A percentile compares a stretch with the other conserved stretches of the same genome.
Evolutionary conservation across 2,797 vertebrate species (phyloP).

Genomic region (Sebastes cheni): DNA sequence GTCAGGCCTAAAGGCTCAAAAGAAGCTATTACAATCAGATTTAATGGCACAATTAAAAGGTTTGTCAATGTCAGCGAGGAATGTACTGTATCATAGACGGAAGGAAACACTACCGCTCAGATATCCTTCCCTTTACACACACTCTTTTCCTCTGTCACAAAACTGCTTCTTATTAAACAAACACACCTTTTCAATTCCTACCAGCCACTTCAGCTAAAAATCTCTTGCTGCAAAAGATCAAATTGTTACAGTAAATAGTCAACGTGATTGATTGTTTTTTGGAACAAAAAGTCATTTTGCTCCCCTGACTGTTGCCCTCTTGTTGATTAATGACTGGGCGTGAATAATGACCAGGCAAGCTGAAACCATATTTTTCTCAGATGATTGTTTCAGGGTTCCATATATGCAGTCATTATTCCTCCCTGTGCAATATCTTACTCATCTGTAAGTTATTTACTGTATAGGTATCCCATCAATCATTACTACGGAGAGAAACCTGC

Average conservation of each 20-base stretch:
- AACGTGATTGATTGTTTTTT: constrained; percentile 15
- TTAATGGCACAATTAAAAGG: constrained; percentile 30
- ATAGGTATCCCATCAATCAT: not conserved
- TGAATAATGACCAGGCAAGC: constrained; percentile 8
- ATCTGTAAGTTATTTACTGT: constrained; percentile 28
- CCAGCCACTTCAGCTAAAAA: not conserved
- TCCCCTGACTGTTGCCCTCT: not conserved
- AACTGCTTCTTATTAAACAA: not conserved
- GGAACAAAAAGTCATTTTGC: constrained; percentile 4
- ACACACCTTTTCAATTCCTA: too few species aligned
- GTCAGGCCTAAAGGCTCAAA: constrained; percentile 4
- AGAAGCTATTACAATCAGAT: constrained; percentile 40
- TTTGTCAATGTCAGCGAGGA: constrained; percentile 2
- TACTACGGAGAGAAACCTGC: not conserved
- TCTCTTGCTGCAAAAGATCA: not conserved
- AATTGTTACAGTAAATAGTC: not conserved
- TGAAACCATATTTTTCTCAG: constrained; percentile 9
- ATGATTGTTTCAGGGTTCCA: not conserved
- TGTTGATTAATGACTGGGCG: constrained; percentile 17
- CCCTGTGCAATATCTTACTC: not conserved
- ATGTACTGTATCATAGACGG: not conserved
- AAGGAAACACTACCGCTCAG: not conserved
- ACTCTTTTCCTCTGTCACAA: not conserved
- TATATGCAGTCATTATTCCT: constrained; percentile 11
- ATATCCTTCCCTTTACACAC: not conserved